Conservation (phyloP, 2,113 vertebrate species). For the Nesogale talazaci region DNA sequence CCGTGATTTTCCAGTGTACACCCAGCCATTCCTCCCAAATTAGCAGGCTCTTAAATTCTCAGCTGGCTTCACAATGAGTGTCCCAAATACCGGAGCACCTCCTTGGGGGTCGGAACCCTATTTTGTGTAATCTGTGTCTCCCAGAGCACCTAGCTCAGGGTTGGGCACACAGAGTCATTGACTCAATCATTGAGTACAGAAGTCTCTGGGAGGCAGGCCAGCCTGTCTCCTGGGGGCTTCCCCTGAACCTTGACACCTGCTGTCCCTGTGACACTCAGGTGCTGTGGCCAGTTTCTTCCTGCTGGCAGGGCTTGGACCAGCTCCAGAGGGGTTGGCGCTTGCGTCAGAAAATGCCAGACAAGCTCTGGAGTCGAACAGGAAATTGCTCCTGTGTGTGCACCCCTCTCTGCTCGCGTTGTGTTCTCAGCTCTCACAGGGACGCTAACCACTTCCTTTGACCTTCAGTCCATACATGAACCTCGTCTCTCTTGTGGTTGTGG, state of each 20-base stretch:
- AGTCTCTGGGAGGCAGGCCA: background rate
- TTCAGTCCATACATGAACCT: slow-evolving; percentile 46
- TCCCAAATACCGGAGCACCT: background rate
- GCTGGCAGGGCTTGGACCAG: background rate
- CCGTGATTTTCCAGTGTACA: background rate
- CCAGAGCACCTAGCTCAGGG: background rate
- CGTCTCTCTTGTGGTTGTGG: slow-evolving; percentile 54
- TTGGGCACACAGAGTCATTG: background rate
- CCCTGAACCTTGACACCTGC: background rate
- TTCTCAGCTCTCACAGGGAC: slow-evolving; percentile 48
- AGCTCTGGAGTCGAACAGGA: background rate
- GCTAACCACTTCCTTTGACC: slow-evolving; percentile 79
- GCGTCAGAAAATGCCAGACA: slow-evolving; percentile 24
- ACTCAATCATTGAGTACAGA: slow-evolving; percentile 11
- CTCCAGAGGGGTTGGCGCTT: background rate
- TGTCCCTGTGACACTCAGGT: background rate
- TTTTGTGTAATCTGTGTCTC: slow-evolving; percentile 26
- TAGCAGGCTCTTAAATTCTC: slow-evolving; percentile 13
- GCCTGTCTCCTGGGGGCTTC: background rate
- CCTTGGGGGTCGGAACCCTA: background rate
- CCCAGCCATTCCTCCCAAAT: background rate
- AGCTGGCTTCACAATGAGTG: background rate
- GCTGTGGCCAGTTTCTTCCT: background rate
- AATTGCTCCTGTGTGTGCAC: background rate
- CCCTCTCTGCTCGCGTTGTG: slow-evolving; percentile 1